These are phyloP conservation scores for Calameuta pallipes DNA, from an alignment of 2,888 invertebrate species.

Conservation along the genomic window DNA sequence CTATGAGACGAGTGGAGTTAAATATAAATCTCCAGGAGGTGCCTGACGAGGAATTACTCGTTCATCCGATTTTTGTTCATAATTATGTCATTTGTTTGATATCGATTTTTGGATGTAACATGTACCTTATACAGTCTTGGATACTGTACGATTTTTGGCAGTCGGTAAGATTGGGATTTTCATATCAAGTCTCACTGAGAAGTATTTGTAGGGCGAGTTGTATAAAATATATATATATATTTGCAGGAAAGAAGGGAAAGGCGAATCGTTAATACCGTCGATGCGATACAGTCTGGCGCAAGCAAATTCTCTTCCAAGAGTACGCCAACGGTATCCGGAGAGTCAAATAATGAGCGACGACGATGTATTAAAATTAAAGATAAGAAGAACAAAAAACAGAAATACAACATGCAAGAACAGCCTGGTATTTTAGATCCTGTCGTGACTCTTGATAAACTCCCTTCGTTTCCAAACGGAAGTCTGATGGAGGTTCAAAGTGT, in stretches of 20 bases:
- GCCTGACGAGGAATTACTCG: slow-evolving; percentile 49
- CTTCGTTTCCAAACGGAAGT: background rate
- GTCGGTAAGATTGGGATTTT: slow-evolving; percentile 38
- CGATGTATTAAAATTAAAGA: background rate
- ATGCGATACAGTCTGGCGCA: background rate
- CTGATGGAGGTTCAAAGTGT: slow-evolving; percentile 12
- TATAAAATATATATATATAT: background rate
- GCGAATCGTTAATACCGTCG: background rate
- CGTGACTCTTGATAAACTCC: slow-evolving; percentile 26
- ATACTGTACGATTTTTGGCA: slow-evolving; percentile 45
- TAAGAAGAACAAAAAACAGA: background rate
- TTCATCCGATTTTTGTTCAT: slow-evolving; percentile 58
- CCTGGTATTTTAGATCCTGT: slow-evolving; percentile 30
- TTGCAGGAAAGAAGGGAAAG: slow-evolving; percentile 23
- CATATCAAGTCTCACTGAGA: background rate
- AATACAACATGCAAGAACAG: slow-evolving; percentile 11
- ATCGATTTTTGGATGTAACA: slow-evolving; percentile 51
- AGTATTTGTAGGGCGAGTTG: background rate
- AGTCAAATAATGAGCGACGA: background rate
- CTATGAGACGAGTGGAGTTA: slow-evolving; percentile 55
- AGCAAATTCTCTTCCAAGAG: background rate
- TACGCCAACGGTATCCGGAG: background rate
- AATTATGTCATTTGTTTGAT: slow-evolving; percentile 55
- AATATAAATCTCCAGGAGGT: slow-evolving; percentile 52
- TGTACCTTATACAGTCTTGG: slow-evolving; percentile 58